Evolutionary conservation across 2,797 vertebrate genomes (phyloP).

Genomic region (Lacerta viridis): DNA sequence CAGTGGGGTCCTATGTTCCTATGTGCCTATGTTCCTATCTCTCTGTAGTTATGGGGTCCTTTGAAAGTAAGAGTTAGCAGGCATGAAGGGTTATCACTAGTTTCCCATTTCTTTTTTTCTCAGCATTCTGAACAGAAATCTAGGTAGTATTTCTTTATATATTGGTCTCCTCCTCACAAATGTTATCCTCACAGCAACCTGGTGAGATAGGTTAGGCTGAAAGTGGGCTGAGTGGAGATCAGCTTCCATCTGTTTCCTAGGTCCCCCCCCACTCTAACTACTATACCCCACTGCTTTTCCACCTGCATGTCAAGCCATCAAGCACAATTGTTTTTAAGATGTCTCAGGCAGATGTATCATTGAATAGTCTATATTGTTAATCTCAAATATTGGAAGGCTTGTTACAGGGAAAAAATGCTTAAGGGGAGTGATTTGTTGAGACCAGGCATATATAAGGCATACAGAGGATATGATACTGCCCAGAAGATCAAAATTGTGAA

Average conservation of each 20-base stretch:
- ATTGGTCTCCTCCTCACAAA: not conserved
- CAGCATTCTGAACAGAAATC: not conserved
- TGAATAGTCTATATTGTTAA: not conserved
- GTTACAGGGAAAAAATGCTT: constrained; percentile 62
- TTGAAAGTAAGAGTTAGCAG: not conserved
- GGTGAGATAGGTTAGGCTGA: not conserved
- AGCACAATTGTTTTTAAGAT: not conserved
- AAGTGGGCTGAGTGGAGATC: not conserved
- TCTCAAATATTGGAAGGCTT: constrained; percentile 18
- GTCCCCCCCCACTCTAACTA: not conserved
- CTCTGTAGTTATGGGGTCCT: not conserved
- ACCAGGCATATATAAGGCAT: not conserved
- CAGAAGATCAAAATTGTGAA: not conserved
- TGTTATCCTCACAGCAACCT: not conserved
- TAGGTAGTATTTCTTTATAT: not conserved
- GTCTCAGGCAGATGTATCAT: not conserved
- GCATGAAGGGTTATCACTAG: not conserved
- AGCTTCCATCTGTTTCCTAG: not conserved
- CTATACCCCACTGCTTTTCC: not conserved
- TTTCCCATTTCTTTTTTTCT: not conserved
- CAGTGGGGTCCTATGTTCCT: too few relatives aligned
- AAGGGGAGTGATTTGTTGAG: constrained; percentile 23
- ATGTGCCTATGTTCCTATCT: too few relatives aligned
- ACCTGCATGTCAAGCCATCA: not conserved
- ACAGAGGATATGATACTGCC: not conserved